These are phyloP conservation scores for Sogatella furcifera DNA, from an alignment of 1,140 invertebrate genomes.

Conservation along the genomic window DNA sequence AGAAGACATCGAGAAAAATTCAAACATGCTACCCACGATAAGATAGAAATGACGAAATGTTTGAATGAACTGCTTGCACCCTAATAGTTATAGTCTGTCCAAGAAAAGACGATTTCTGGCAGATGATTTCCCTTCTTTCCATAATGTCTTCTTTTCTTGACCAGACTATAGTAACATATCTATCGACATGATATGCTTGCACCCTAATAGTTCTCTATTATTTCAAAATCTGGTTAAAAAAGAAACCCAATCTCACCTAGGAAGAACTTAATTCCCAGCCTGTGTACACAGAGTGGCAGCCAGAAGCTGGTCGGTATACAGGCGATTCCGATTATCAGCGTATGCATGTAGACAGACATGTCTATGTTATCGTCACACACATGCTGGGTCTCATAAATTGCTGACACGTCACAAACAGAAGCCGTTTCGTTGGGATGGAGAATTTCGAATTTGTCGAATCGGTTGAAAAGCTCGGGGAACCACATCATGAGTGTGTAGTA, in stretches of 20 bases:
- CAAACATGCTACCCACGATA: no score
- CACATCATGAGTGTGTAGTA: slow-evolving; percentile 76
- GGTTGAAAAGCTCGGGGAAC: slow-evolving; percentile 69
- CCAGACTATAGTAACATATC: no score
- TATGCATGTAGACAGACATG: slow-evolving; percentile 54
- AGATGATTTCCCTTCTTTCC: no score
- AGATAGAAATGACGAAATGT: no score
- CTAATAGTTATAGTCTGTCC: no score
- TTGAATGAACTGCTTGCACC: no score
- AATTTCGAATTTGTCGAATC: slow-evolving; percentile 57
- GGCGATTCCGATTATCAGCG: slow-evolving; percentile 57
- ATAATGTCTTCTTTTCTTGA: no score
- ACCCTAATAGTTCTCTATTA: no score
- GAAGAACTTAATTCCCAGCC: slow-evolving; percentile 61
- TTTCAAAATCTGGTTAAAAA: no score
- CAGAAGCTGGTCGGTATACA: slow-evolving; percentile 62
- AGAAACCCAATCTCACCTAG: slow-evolving; percentile 39
- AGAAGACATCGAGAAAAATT: no score
- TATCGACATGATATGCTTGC: no score
- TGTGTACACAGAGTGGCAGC: slow-evolving; percentile 57
- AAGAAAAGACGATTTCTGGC: no score
- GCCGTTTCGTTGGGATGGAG: slow-evolving; percentile 46
- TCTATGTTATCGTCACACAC: slow-evolving; percentile 47
- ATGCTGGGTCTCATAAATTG: slow-evolving; percentile 34
- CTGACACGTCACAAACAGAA: slow-evolving; percentile 59